Base-by-base conservation (phyloP, 2,113 vertebrate species). In the Perca schrenkii region DNA sequence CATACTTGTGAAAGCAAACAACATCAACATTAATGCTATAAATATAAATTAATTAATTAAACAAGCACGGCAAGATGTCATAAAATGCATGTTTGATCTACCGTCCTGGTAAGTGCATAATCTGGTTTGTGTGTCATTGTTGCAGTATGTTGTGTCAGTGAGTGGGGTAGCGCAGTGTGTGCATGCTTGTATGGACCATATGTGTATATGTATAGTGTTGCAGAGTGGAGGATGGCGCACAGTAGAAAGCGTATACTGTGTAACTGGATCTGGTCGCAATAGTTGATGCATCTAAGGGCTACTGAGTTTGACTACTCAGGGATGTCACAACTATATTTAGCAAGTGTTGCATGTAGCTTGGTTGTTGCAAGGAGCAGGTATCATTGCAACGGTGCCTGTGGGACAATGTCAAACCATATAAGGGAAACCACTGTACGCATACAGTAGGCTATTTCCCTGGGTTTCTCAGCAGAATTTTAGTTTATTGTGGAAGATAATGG, bases 201-300 rank as follows among this genome's bases (percentile, higher is more conserved):
- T 78, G 74, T 88, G 80, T 89, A 54, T 62, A 31, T 74, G 82
- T 88, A 85, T 92, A 84, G 76, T 90, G 86, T 94, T 93, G 89
- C 91, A 91, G 53, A 64, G 70, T 28, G 63, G 47, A 86, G 75
- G 25, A 60, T 10, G 43, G 52, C 17, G 64, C 81, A 93, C 88
- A 94, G 93, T 84, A 68, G 80, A 75, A 80, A 72, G 79, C 10
- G 80, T 74, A 74, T 79, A 86, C 86, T 76, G 66, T 78, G 63
- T 90, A 78, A 82, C 77, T 61, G 90, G 89, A 86, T 94, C 91
- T 34, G 46, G 87, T 94, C 94, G 85, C 94, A 85, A 58, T 74
- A 54, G 77, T 57, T 64, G 74, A 77, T 86, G 75, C 75, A 84
- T 83, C 60, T 46, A 67, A 68, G 85, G 54, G 79, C 76, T 66